Percentiles rank a stretch among this genome's conserved stretches.
Conservation (phyloP, 2,113 vertebrate genomes). For the Piaya cayana region DNA sequence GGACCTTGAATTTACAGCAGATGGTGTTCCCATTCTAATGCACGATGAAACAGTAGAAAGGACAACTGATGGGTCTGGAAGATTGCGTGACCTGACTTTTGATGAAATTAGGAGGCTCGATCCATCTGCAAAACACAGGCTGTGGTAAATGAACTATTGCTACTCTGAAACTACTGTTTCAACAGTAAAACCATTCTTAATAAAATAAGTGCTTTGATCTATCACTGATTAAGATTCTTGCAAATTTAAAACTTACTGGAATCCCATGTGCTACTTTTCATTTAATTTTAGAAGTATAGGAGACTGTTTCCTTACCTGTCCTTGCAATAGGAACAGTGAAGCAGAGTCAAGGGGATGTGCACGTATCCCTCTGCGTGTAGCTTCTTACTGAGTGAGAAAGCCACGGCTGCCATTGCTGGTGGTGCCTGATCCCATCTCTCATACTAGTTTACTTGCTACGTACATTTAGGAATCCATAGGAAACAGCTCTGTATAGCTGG, state of each 20-base stretch:
- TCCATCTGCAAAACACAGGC: constrained; percentile 89
- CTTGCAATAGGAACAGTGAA: neutral
- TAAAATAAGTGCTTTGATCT: neutral
- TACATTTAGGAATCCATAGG: neutral
- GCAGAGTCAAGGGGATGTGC: neutral
- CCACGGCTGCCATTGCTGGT: neutral
- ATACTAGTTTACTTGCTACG: neutral
- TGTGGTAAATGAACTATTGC: constrained; percentile 76
- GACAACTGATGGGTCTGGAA: constrained; percentile 91
- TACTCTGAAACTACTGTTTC: neutral
- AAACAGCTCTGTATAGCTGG: neutral
- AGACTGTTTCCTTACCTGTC: neutral
- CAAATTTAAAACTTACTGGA: neutral
- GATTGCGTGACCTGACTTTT: constrained; percentile 81
- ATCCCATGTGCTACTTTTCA: neutral
- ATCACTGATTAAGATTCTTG: neutral
- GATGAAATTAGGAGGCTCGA: constrained; percentile 86
- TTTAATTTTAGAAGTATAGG: neutral
- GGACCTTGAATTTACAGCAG: constrained; percentile 92
- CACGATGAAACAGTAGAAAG: constrained; percentile 92
- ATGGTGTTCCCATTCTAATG: constrained; percentile 92
- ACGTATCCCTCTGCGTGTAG: neutral
- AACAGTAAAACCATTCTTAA: neutral
- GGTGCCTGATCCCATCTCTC: neutral
- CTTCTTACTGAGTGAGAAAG: neutral